Evolutionary conservation across 2,113 vertebrate species (phyloP).

Genomic region (Gracilinanus agilis): DNA sequence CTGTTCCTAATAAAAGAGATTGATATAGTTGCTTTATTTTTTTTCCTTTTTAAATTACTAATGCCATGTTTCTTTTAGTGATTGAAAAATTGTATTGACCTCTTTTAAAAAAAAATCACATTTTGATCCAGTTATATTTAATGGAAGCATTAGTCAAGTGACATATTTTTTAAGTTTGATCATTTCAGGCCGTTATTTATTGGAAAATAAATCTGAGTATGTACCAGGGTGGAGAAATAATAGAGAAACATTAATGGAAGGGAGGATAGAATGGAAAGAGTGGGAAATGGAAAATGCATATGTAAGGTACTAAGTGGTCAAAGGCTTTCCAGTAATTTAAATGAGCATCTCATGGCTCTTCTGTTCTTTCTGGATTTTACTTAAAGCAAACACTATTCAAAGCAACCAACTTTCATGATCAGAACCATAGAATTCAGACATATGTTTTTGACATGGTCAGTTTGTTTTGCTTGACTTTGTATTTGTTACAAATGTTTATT

Average conservation of each 20-base stretch:
- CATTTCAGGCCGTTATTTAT: background rate
- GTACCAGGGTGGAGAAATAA: background rate
- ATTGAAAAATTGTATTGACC: conserved; percentile 6
- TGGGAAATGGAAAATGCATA: background rate
- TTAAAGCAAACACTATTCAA: background rate
- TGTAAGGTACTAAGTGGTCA: background rate
- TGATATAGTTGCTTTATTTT: background rate
- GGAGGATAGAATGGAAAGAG: background rate
- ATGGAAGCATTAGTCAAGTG: background rate
- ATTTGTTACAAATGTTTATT: background rate
- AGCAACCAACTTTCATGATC: background rate
- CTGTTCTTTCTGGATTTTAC: background rate
- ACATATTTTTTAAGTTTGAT: conserved; percentile 10
- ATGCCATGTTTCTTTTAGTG: background rate
- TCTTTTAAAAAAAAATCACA: background rate
- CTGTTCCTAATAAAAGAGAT: background rate
- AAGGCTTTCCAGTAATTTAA: background rate
- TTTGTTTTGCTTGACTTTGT: background rate
- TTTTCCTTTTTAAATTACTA: background rate
- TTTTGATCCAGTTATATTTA: background rate
- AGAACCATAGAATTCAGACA: background rate
- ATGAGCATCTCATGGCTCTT: background rate
- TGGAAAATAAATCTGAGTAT: background rate
- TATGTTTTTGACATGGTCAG: background rate
- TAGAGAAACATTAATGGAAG: background rate